Evolutionary conservation across 2,797 vertebrate genomes (phyloP).

Genomic region (Heliangelus exortis): DNA sequence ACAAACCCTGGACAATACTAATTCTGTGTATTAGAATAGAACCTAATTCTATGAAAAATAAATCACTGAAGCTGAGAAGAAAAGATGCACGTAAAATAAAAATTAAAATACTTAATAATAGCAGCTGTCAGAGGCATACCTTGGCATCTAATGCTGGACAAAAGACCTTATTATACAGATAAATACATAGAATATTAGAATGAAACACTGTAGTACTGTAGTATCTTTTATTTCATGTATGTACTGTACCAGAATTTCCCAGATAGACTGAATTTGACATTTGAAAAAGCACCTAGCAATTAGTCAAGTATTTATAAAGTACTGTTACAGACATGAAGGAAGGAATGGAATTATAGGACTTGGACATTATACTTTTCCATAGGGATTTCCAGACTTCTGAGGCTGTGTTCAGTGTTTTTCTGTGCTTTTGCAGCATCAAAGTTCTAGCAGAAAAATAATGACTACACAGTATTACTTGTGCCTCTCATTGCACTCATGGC

Average conservation of each 20-base stretch:
- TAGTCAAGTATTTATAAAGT: background rate
- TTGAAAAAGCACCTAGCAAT: background rate
- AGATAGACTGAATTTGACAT: background rate
- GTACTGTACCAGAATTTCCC: background rate
- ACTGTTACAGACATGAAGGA: background rate
- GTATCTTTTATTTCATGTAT: background rate
- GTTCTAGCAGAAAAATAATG: background rate
- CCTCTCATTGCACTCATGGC: background rate
- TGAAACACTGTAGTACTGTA: background rate
- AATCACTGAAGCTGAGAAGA: background rate
- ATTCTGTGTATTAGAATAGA: no score
- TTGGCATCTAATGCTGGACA: background rate
- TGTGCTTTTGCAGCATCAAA: background rate
- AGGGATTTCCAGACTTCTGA: background rate
- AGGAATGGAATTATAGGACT: background rate
- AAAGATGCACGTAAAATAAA: background rate
- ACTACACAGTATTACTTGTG: background rate
- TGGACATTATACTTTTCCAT: background rate
- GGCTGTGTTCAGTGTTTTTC: background rate
- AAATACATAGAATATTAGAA: background rate
- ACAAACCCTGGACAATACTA: background rate
- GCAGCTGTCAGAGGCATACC: background rate
- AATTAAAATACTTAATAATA: background rate
- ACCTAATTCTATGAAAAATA: background rate
- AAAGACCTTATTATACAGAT: background rate